phyloP scores from a whole-genome alignment of 2,113 vertebrate genomes.

The Brachyhypopomus occidentalis region DNA sequence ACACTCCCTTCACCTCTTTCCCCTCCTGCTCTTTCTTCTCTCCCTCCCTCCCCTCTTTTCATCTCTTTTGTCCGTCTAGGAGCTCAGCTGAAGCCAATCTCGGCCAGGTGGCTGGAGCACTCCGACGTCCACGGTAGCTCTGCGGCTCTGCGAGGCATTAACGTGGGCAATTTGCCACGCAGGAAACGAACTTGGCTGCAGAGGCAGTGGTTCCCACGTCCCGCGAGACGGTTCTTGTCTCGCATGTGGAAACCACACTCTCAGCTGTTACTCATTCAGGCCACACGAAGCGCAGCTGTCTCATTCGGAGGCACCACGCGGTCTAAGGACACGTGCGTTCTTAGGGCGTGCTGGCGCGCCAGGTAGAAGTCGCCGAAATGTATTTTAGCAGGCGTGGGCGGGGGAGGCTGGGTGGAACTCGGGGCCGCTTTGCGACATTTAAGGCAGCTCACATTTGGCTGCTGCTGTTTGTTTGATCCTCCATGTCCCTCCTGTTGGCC shows the following conservation, averaged over 20 bases:
- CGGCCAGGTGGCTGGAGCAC: too few relatives aligned
- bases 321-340: background rate
- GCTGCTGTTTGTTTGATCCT: background rate
- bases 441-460: too few relatives aligned
- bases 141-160: background rate
- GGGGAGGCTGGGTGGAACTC: too few relatives aligned
- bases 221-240: background rate
- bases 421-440: too few relatives aligned
- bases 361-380: background rate
- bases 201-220: background rate
- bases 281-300: background rate
- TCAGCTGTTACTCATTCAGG: background rate
- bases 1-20: background rate
- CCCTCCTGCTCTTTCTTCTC: background rate
- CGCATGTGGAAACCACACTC: background rate
- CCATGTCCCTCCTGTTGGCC: background rate
- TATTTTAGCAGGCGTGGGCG: background rate
- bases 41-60: background rate
- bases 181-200: constrained; percentile 7
- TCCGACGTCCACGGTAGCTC: background rate
- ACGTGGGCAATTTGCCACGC: background rate
- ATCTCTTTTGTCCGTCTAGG: too few relatives aligned
- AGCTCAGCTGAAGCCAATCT: background rate
- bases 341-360: background rate
- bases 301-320: background rate